Conservation (phyloP, 2,797 vertebrate species). For the Spinus pinus region DNA sequence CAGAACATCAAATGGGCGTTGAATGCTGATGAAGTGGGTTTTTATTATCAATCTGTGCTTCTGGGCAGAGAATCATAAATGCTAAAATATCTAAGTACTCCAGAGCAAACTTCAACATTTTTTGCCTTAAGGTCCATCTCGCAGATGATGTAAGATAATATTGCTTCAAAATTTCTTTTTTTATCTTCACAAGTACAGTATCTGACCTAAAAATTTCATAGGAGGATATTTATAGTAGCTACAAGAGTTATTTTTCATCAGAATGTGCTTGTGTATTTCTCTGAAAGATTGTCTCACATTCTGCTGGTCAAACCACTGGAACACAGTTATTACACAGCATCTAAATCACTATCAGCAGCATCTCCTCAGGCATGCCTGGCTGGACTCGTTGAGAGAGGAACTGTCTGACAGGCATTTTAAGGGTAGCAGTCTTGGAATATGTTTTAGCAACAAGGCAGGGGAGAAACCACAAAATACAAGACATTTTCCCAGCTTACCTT, state of each 20-base stretch:
- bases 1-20: conserved; percentile 1
- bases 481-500: background rate
- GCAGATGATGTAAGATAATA: conserved; percentile 11
- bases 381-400: background rate
- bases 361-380: background rate
- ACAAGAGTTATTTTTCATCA: background rate
- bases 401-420: background rate
- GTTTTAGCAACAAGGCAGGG: background rate
- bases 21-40: background rate
- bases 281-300: background rate
- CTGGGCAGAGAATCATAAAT: conserved; percentile 9
- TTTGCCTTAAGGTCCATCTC: conserved; percentile 16
- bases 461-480: background rate
- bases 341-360: background rate
- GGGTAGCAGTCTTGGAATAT: background rate
- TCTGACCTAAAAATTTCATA: conserved; percentile 36
- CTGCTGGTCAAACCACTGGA: background rate
- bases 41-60: conserved; percentile 19
- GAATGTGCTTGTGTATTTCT: background rate
- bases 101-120: conserved; percentile 15
- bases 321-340: background rate
- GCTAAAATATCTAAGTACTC: conserved; percentile 2
- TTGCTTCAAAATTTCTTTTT: background rate
- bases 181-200: background rate
- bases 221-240: background rate